Percentiles rank a stretch among this genome's conserved stretches.
Evolutionary conservation across 2,113 vertebrate species (phyloP).

Genomic region (Patagioenas fasciata): DNA sequence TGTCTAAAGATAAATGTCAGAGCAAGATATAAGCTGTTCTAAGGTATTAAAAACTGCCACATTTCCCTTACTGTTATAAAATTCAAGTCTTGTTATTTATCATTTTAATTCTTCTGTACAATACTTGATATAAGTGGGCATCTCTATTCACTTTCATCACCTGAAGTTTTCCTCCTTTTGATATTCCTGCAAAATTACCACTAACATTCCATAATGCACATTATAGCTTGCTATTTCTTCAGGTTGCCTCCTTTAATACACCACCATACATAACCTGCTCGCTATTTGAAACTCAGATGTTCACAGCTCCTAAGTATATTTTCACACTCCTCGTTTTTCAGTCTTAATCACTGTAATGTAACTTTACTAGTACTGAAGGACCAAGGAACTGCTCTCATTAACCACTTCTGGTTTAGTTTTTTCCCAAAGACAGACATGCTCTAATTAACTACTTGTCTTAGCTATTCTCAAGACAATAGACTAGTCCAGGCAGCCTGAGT

Average conservation of each 20-base stretch:
- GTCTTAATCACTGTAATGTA: conserved; percentile 36
- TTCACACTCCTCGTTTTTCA: background rate
- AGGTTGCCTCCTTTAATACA: background rate
- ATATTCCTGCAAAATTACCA: background rate
- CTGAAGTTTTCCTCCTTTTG: background rate
- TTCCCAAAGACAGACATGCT: background rate
- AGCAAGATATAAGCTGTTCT: background rate
- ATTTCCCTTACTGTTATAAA: background rate
- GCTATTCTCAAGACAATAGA: conserved; percentile 33
- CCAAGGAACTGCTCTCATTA: conserved; percentile 18
- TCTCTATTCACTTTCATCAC: background rate
- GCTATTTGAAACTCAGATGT: background rate
- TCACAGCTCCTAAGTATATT: background rate
- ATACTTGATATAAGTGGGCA: background rate
- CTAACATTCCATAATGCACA: background rate
- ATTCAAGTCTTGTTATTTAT: background rate
- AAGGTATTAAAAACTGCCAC: background rate
- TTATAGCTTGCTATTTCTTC: background rate
- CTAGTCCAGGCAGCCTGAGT: conserved; percentile 37
- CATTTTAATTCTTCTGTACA: background rate
- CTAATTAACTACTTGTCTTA: conserved; percentile 63
- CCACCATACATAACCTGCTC: background rate
- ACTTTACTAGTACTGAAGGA: conserved; percentile 1
- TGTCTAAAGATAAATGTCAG: background rate
- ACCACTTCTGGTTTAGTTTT: background rate